Base-by-base conservation (phyloP, 2,797 vertebrate species). In the Pelodytes ibericus region DNA sequence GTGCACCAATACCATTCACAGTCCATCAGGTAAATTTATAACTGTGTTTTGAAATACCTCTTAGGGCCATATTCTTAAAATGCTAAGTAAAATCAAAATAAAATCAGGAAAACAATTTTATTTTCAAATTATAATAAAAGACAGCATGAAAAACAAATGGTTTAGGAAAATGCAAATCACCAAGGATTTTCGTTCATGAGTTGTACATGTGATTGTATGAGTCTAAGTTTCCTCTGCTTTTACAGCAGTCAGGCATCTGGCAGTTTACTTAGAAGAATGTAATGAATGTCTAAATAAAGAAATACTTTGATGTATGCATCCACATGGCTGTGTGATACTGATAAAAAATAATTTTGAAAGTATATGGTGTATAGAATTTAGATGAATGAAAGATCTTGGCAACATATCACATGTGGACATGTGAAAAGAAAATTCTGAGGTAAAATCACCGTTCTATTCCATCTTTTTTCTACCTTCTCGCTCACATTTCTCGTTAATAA, bases 351-450 rank as follows among this genome's bases (percentile, higher is more conserved):
- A 61, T 33, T 25, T 29, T 30, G 62, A 56, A 69, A 62, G n/a
- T 44, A 61, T 30, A 73, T 60, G 29, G 29, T 61, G 39, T 66
- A 25, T 60, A 36, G 33, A 65, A 60, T 59, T 7, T 61, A 47
- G 18, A 53, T 61, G 65, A 78, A 69, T 53, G 69, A 78, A 71
- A 59, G 75, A 78, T 53, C 80, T 80, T 86, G 82, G 83, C 78
- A 81, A 86, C 80, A 61, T 56, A 84, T 81, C 72, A 0, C 63
- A 71, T 82, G 74, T 72, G 57, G 77, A 61, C 76, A 80, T 80
- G 77, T 86, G 75, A 84, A 79, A 83, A 87, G 76, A 79, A 83
- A 47, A 77, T 76, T 84, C 79, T 82, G 31, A 60, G 68, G 70
- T 64, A 74, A 82, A 79, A 83, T 85, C 77, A 78, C 39, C 30